phyloP scores from a whole-genome alignment of 1,140 invertebrate species.

The Sarcophaga peregrina region DNA sequence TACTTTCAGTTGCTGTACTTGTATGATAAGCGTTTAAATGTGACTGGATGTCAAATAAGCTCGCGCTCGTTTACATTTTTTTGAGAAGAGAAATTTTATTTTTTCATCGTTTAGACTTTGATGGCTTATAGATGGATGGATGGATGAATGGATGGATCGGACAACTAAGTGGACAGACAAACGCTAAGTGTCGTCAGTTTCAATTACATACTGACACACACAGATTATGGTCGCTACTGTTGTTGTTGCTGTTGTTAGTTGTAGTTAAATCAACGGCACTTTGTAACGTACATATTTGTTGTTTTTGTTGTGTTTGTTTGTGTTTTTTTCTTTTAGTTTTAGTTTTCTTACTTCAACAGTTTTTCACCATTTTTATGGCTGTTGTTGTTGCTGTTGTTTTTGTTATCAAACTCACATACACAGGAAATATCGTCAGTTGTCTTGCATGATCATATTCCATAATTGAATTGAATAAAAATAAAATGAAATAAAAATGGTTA shows the following conservation, averaged over 20 bases:
- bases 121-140: not conserved
- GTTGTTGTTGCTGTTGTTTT: not conserved
- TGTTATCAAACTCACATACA: slow-evolving; percentile 19
- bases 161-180: not conserved
- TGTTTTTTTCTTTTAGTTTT: not conserved
- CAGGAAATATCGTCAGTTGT: slow-evolving; percentile 26
- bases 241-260: not conserved
- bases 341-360: no score
- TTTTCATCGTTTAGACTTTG: not conserved
- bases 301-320: not conserved
- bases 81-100: slow-evolving; percentile 7
- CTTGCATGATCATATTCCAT: slow-evolving; percentile 26
- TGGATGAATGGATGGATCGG: no score
- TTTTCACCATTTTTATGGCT: not conserved
- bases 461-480: slow-evolving; percentile 10
- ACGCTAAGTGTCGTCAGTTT: not conserved
- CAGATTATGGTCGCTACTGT: no score
- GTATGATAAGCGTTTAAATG: not conserved
- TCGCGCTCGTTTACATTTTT: not conserved
- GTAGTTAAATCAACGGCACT: slow-evolving; percentile 19
- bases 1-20: not conserved
- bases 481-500: no score
- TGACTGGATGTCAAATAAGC: not conserved
- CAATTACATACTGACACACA: no score
- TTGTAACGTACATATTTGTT: not conserved